Percentiles rank a stretch among this genome's conserved stretches.
Evolutionary conservation across 2,797 vertebrate genomes (phyloP).

Genomic region (Xenops minutus): DNA sequence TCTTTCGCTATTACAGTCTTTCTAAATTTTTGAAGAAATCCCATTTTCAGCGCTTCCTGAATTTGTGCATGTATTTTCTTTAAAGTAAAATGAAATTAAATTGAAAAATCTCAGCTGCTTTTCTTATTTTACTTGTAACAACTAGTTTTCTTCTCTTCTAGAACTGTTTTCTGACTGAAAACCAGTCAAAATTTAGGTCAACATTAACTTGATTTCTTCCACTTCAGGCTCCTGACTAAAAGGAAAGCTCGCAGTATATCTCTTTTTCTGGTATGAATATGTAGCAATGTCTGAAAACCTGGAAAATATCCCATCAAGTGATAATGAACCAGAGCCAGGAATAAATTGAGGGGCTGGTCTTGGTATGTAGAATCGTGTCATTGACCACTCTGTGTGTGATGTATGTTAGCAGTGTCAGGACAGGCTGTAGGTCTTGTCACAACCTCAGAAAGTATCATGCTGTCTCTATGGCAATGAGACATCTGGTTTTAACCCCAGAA

Average conservation of each 20-base stretch:
- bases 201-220: neutral
- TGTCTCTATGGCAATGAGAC: neutral
- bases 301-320: conserved; percentile 2
- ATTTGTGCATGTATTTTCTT: neutral
- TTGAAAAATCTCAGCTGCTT: neutral
- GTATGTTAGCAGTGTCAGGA: neutral
- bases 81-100: neutral
- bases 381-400: neutral
- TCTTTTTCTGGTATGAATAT: neutral
- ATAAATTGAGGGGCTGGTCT: neutral
- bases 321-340: conserved; percentile 19
- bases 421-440: neutral
- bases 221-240: neutral
- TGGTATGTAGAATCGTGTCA: neutral
- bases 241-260: neutral
- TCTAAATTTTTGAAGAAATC: neutral
- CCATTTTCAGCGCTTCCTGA: neutral
- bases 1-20: neutral
- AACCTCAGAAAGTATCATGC: neutral
- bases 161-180: neutral
- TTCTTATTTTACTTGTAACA: neutral
- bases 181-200: neutral
- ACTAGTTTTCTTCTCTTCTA: neutral
- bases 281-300: neutral
- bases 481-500: neutral